Percentiles rank a stretch among this genome's conserved stretches.
Conservation (phyloP, 2,113 vertebrate genomes). For the Chunga burmeisteri region DNA sequence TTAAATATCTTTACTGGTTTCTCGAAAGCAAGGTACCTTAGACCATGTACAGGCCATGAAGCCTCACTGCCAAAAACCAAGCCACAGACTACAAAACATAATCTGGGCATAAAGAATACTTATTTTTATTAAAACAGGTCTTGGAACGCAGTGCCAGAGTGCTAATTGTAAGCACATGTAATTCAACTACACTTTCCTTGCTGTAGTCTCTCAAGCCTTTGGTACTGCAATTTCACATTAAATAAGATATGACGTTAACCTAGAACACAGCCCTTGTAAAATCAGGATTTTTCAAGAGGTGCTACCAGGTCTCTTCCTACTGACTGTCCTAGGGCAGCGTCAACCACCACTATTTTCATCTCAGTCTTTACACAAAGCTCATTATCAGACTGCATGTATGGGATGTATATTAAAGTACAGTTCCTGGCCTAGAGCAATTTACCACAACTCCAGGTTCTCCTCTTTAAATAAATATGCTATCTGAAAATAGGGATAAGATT, state of each 20-base stretch:
- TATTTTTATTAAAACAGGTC: background rate
- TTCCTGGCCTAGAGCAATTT: background rate
- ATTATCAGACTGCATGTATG: background rate
- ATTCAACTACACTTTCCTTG: background rate
- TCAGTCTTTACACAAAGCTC: background rate
- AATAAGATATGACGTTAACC: fast-evolving
- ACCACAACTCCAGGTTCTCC: background rate
- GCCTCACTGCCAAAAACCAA: background rate
- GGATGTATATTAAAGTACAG: background rate
- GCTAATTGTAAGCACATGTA: background rate
- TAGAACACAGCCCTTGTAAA: background rate
- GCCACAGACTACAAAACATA: background rate
- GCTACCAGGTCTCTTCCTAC: background rate
- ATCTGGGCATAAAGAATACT: background rate
- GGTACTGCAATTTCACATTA: background rate
- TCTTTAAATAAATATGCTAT: background rate
- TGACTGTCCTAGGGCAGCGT: background rate
- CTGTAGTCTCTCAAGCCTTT: background rate
- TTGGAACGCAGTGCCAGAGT: background rate
- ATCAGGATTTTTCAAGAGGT: background rate
- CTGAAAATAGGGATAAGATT: background rate
- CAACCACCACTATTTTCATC: background rate
- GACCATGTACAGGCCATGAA: background rate
- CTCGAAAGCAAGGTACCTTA: background rate
- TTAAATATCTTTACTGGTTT: background rate